phyloP scores from a whole-genome alignment of 2,113 vertebrate species.

The Chionomys nivalis region DNA sequence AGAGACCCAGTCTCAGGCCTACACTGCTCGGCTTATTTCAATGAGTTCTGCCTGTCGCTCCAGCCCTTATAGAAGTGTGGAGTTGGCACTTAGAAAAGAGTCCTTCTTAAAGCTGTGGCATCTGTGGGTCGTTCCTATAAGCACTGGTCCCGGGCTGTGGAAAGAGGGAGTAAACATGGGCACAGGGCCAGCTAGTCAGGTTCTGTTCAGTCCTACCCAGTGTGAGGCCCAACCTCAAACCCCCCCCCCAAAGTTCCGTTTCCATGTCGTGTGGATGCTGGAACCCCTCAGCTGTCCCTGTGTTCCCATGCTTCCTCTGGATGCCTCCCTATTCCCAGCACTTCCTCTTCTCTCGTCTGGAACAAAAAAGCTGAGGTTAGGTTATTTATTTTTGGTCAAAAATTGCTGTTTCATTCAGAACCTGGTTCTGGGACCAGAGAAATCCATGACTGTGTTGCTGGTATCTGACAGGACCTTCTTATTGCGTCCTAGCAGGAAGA shows the following conservation, averaged over 20 bases:
- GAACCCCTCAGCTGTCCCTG: neutral
- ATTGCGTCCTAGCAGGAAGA: neutral
- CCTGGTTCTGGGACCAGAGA: neutral
- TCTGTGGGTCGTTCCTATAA: neutral
- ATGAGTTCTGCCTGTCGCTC: neutral
- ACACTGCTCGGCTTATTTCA: neutral
- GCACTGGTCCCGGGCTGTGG: neutral
- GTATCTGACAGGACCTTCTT: neutral
- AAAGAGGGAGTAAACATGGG: rapidly evolving
- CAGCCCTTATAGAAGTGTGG: neutral
- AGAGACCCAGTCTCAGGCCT: neutral
- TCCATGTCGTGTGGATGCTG: no score
- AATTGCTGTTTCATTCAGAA: neutral
- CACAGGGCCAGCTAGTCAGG: neutral
- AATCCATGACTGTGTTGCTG: neutral
- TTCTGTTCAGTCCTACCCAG: neutral
- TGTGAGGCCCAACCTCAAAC: neutral
- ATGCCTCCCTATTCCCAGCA: neutral
- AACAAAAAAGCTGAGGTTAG: neutral
- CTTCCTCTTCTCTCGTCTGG: neutral
- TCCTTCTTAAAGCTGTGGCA: neutral
- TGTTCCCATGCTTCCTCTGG: no score
- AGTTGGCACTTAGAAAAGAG: neutral
- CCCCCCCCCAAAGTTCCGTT: neutral
- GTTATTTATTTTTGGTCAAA: neutral